A percentile compares a stretch with the other conserved stretches of the same genome.
These are phyloP conservation scores for Trematomus bernacchii DNA, from an alignment of 2,797 vertebrate species.

Conservation along the genomic window DNA sequence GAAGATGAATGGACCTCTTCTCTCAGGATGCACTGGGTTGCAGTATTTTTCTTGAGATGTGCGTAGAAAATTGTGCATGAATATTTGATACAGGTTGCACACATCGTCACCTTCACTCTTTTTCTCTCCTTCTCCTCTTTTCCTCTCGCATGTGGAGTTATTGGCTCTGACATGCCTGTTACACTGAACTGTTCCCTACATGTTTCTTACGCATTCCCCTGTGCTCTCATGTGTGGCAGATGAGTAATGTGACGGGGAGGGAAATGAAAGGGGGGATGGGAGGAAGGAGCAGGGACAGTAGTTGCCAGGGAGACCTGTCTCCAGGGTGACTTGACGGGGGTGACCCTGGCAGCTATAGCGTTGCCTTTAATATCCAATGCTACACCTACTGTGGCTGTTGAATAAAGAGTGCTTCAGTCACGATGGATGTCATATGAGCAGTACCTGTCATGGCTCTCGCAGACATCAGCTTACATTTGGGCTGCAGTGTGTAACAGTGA, in stretches of 20 bases:
- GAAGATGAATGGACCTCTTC: conserved; percentile 38
- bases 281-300: conserved; percentile 17
- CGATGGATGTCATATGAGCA: not conserved
- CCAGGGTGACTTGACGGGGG: conserved; percentile 50
- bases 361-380: conserved; percentile 18
- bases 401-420: conserved; percentile 11
- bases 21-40: conserved; percentile 14
- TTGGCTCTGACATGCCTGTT: conserved; percentile 31
- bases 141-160: conserved; percentile 4
- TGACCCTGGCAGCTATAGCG: conserved; percentile 42
- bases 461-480: conserved; percentile 20
- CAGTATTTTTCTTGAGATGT: conserved; percentile 19
- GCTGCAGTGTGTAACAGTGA: conserved; percentile 39
- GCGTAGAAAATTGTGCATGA: conserved; percentile 1
- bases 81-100: conserved; percentile 12
- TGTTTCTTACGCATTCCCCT: conserved; percentile 27
- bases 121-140: not conserved
- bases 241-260: conserved; percentile 47
- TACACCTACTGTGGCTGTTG: conserved; percentile 8
- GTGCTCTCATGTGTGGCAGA: conserved; percentile 33
- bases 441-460: conserved; percentile 15
- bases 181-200: conserved; percentile 49
- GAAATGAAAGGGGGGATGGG: conserved; percentile 32
- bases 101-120: not conserved
- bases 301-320: conserved; percentile 58